Evolutionary conservation across 2,888 invertebrate species (phyloP).

Genomic region (Zeuzera pyrina): DNA sequence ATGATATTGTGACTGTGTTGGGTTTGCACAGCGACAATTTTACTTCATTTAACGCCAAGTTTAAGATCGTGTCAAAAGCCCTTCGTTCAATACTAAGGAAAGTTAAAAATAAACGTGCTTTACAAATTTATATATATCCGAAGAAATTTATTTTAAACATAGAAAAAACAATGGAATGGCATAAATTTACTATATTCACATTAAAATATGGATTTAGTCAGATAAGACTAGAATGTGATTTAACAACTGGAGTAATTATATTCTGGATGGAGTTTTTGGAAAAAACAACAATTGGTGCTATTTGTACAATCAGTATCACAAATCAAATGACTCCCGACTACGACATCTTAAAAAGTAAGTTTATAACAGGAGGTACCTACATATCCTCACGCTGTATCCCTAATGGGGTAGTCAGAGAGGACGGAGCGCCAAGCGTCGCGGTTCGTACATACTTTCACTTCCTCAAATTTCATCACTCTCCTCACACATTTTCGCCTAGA

Average conservation of each 20-base stretch:
- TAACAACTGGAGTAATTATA: conserved; percentile 26
- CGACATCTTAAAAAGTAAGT: no score
- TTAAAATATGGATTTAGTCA: no score
- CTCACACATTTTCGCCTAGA: no score
- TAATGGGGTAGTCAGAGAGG: no score
- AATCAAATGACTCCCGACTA: no score
- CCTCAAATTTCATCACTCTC: no score
- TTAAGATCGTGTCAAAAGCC: conserved; percentile 20
- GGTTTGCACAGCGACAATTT: conserved; percentile 48
- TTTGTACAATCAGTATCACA: no score
- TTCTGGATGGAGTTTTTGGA: not conserved
- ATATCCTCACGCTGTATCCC: no score
- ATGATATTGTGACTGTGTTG: conserved; percentile 50
- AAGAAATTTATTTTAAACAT: conserved; percentile 28
- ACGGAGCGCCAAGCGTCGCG: no score
- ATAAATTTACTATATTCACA: conserved; percentile 24
- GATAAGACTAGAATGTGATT: conserved; percentile 33
- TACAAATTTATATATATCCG: conserved; percentile 26
- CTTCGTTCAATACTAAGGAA: conserved; percentile 19
- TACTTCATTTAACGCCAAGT: conserved; percentile 23
- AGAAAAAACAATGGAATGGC: conserved; percentile 29
- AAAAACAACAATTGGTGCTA: not conserved
- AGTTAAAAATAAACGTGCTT: conserved; percentile 18
- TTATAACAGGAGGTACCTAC: no score
- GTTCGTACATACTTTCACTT: no score